These are phyloP conservation scores for Apis mellifera DNA, from an alignment of 1,140 invertebrate species.

Conservation along the genomic window DNA sequence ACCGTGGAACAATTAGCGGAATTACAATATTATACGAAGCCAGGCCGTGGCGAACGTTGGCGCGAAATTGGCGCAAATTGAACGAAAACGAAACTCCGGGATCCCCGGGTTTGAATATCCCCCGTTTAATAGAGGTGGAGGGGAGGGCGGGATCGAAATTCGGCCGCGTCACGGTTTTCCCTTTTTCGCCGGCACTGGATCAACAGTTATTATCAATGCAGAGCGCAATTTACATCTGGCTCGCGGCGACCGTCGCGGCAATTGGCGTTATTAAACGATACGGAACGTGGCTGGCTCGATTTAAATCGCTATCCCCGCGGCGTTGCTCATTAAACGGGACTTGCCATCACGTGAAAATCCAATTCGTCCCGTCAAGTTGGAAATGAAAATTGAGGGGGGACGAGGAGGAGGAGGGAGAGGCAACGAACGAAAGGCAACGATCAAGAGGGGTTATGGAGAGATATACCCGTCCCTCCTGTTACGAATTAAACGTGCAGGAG, in stretches of 20 bases:
- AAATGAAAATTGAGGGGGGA: background rate
- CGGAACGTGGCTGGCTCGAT: conserved; percentile 14
- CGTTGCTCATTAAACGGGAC: conserved; percentile 36
- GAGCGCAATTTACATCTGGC: conserved; percentile 40
- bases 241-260: background rate
- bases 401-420: too few species aligned
- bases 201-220: conserved; percentile 50
- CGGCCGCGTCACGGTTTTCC: background rate
- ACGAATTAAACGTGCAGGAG: conserved; percentile 10
- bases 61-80: background rate
- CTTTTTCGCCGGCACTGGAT: conserved; percentile 19
- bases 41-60: background rate
- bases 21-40: background rate
- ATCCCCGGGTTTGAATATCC: background rate
- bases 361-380: conserved; percentile 14
- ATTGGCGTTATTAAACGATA: conserved; percentile 44
- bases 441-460: background rate
- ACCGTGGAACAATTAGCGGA: background rate
- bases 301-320: conserved; percentile 34
- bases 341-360: conserved; percentile 34
- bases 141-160: background rate
- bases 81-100: background rate
- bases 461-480: background rate
- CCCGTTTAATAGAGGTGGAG: conserved; percentile 10
- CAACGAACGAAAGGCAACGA: conserved; percentile 12